These are phyloP conservation scores for Drosophila bocqueti DNA, from an alignment of 1,140 invertebrate genomes.

Conservation along the genomic window DNA sequence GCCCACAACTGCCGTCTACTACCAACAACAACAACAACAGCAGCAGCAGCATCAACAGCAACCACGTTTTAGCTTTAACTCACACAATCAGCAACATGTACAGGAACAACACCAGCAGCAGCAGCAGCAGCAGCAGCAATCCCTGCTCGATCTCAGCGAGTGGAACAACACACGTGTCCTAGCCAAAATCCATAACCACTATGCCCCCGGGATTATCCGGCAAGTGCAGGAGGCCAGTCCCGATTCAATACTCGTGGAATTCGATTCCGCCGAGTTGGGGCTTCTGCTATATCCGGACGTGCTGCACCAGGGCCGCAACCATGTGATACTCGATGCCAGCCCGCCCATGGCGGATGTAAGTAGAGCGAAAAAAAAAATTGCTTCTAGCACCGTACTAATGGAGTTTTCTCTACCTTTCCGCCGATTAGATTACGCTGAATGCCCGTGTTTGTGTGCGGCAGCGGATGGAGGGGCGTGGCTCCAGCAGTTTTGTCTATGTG, in stretches of 20 bases:
- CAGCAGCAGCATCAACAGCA: conserved; percentile 55
- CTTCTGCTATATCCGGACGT: conserved; percentile 88
- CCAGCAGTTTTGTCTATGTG: conserved; percentile 89
- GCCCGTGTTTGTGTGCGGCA: conserved; percentile 86
- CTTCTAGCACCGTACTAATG: neutral
- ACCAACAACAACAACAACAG: conserved; percentile 52
- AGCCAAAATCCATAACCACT: conserved; percentile 92
- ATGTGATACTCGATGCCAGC: conserved; percentile 97
- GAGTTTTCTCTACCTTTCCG: neutral
- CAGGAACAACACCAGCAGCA: conserved; percentile 84
- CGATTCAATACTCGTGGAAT: conserved; percentile 90
- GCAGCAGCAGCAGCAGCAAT: conserved; percentile 86
- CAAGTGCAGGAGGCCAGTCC: conserved; percentile 79
- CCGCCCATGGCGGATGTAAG: conserved; percentile 89
- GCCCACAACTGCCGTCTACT: conserved; percentile 57
- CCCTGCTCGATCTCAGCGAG: conserved; percentile 92
- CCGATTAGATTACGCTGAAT: conserved; percentile 85
- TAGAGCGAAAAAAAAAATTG: neutral
- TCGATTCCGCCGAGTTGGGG: conserved; percentile 88
- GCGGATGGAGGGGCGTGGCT: conserved; percentile 63
- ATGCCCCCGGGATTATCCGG: conserved; percentile 92
- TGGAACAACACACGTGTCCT: conserved; percentile 96
- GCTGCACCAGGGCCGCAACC: conserved; percentile 91
- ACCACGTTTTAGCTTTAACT: conserved; percentile 76
- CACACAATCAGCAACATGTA: conserved; percentile 73